Percentiles rank a stretch among this genome's conserved stretches.
Evolutionary conservation across 2,113 vertebrate species (phyloP).

Genomic region (Pomatorhinus ruficollis): DNA sequence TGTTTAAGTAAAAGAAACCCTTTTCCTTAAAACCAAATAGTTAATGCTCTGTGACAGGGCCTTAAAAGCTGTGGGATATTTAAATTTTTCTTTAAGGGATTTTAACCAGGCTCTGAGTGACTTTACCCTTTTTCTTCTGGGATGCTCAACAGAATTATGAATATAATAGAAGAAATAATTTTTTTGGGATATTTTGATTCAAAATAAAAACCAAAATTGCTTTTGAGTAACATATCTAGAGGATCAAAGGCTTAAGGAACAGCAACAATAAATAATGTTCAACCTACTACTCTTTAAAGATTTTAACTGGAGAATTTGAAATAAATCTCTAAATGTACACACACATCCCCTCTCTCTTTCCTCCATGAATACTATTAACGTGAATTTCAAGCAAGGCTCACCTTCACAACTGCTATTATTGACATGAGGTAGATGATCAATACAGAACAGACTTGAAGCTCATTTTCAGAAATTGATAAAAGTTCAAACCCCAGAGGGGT

Average conservation of each 20-base stretch:
- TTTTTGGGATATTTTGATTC: neutral
- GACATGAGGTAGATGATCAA: conserved; percentile 57
- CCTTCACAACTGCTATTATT: conserved; percentile 61
- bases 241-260: neutral
- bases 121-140: neutral
- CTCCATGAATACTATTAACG: conserved; percentile 43
- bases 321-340: neutral
- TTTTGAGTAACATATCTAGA: neutral
- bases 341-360: neutral
- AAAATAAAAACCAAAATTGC: neutral
- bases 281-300: neutral
- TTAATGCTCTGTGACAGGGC: neutral
- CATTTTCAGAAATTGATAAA: conserved; percentile 74
- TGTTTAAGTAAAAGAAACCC: neutral
- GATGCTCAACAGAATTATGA: neutral
- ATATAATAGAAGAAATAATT: neutral
- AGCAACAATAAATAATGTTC: neutral
- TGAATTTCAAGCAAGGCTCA: conserved; percentile 57
- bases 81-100: neutral
- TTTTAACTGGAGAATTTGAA: neutral
- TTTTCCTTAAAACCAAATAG: neutral
- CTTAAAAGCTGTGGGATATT: neutral
- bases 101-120: neutral
- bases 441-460: conserved; percentile 67
- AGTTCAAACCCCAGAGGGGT: conserved; percentile 68